These are phyloP conservation scores for Vesta saturnalis DNA, from an alignment of 2,888 invertebrate genomes.

Conservation along the genomic window DNA sequence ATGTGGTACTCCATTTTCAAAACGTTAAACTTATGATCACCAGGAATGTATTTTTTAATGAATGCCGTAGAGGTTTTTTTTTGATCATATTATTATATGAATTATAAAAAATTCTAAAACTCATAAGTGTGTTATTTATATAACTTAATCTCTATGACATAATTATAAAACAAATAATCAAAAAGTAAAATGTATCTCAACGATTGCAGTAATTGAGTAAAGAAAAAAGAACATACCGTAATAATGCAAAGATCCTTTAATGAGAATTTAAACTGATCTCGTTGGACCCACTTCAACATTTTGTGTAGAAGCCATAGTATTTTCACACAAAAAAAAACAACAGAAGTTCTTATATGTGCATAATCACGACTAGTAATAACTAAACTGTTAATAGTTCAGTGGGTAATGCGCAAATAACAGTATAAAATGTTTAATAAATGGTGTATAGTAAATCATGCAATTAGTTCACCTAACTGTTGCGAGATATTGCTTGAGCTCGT, in stretches of 20 bases:
- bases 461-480: constrained; percentile 34
- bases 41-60: too few species aligned
- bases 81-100: too few species aligned
- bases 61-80: too few species aligned
- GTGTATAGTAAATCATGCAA: constrained; percentile 29
- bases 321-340: neutral
- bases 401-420: constrained; percentile 34
- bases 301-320: constrained; percentile 11
- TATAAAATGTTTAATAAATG: constrained; percentile 13
- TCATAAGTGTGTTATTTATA: too few species aligned
- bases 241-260: constrained; percentile 43
- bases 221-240: constrained; percentile 42
- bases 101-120: too few species aligned
- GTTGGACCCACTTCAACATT: constrained; percentile 61
- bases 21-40: too few species aligned
- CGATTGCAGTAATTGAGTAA: neutral
- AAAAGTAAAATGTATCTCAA: neutral
- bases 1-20: too few species aligned
- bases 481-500: constrained; percentile 16
- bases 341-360: neutral
- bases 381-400: constrained; percentile 29
- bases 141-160: too few species aligned
- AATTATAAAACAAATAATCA: too few species aligned
- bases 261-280: constrained; percentile 50
- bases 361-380: constrained; percentile 6